phyloP scores from a whole-genome alignment of 2,113 vertebrate species.

The Trichomycterus rosablanca region DNA sequence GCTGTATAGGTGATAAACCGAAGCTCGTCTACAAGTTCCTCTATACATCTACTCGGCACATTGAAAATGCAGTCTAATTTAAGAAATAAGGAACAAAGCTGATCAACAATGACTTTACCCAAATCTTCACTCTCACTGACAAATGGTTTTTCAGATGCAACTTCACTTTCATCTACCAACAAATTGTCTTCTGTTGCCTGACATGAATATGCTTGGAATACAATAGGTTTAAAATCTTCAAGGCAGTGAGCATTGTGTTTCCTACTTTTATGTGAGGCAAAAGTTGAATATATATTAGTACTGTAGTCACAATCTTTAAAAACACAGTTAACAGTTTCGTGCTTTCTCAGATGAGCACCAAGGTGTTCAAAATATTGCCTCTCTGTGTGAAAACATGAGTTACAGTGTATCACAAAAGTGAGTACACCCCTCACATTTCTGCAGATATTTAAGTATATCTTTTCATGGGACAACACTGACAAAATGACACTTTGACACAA shows the following conservation, averaged over 20 bases:
- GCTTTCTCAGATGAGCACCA: neutral
- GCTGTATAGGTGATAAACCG: slow-evolving; percentile 40
- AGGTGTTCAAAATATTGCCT: slow-evolving; percentile 35
- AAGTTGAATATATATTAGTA: neutral
- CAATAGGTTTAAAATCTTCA: neutral
- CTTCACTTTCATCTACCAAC: slow-evolving; percentile 23
- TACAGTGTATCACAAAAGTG: too few relatives aligned
- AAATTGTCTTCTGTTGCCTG: slow-evolving; percentile 4
- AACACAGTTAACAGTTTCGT: neutral
- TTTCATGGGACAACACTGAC: too few relatives aligned
- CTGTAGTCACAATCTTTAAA: neutral
- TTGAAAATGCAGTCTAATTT: slow-evolving; percentile 50
- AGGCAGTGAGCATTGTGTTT: slow-evolving; percentile 42
- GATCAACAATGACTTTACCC: slow-evolving; percentile 19
- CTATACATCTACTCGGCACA: slow-evolving; percentile 40
- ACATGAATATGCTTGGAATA: neutral
- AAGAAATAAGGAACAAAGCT: slow-evolving; percentile 35
- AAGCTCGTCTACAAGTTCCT: slow-evolving; percentile 44
- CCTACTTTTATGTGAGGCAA: slow-evolving; percentile 44
- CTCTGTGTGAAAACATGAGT: slow-evolving; percentile 27
- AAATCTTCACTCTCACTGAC: slow-evolving; percentile 39
- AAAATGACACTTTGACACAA: too few relatives aligned
- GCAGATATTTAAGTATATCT: too few relatives aligned
- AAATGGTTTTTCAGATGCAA: slow-evolving; percentile 11
- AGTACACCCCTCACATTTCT: too few relatives aligned